These are phyloP conservation scores for Lamellibrachia luymesi DNA, from an alignment of 1,140 invertebrate species.

Conservation along the genomic window DNA sequence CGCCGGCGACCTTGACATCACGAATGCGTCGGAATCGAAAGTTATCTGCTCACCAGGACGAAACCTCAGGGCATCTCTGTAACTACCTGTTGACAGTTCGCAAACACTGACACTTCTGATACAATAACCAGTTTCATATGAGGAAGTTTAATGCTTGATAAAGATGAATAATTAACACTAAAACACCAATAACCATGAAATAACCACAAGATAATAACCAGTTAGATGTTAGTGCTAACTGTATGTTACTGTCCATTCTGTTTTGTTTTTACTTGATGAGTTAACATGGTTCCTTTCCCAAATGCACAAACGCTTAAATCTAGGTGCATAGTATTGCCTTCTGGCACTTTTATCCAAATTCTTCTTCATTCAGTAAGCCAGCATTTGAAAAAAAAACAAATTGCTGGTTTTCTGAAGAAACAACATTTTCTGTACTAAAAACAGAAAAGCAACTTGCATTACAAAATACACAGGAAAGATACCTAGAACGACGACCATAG, in stretches of 20 bases:
- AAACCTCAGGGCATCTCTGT: constrained; percentile 84
- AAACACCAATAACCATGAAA: background rate
- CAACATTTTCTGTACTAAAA: too few species aligned
- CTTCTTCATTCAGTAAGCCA: too few species aligned
- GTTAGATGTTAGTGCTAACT: too few species aligned
- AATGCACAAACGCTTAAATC: too few species aligned
- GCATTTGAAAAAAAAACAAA: too few species aligned
- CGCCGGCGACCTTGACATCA: constrained; percentile 71
- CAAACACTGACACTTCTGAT: background rate
- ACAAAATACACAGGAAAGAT: constrained; percentile 13
- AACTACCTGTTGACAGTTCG: constrained; percentile 65
- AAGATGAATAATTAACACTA: background rate
- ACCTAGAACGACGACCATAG: constrained; percentile 84
- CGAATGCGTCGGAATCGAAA: constrained; percentile 81
- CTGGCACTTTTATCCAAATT: too few species aligned
- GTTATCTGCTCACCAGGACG: constrained; percentile 78
- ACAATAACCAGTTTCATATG: background rate
- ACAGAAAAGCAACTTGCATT: too few species aligned
- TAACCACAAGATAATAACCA: background rate
- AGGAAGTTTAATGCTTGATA: background rate
- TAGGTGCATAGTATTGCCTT: too few species aligned
- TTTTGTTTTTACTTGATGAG: too few species aligned
- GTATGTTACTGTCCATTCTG: too few species aligned
- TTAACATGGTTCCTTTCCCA: too few species aligned
- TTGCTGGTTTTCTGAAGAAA: background rate